phyloP scores from a whole-genome alignment of 2,888 invertebrate genomes.

The Drosophila buzzatii region DNA sequence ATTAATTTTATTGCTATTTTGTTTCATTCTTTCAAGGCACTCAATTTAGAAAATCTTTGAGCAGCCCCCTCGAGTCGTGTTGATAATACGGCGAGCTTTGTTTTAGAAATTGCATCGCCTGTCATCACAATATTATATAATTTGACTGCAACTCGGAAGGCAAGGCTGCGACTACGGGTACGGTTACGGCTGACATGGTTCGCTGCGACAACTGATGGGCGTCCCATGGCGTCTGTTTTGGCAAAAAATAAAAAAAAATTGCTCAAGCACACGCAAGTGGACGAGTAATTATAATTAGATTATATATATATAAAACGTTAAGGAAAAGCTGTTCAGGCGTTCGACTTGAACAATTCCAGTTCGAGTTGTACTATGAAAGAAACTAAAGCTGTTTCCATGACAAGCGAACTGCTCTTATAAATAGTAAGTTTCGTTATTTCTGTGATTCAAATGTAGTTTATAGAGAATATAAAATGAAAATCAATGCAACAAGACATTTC shows the following conservation, averaged over 20 bases:
- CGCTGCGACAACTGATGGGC: conserved; percentile 60
- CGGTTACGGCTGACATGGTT: conserved; percentile 62
- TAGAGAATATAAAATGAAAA: neutral
- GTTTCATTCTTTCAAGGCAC: conserved; percentile 11
- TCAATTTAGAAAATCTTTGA: conserved; percentile 51
- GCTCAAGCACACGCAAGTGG: conserved; percentile 60
- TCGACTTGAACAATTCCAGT: conserved; percentile 12
- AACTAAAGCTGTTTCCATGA: neutral
- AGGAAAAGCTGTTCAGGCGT: conserved; percentile 19
- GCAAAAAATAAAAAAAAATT: conserved; percentile 44
- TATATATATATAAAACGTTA: conserved; percentile 10
- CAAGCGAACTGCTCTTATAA: neutral
- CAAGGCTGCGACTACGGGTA: conserved; percentile 23
- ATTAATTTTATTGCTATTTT: conserved; percentile 9
- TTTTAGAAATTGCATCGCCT: conserved; percentile 45
- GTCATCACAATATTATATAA: conserved; percentile 37
- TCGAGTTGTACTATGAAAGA: conserved; percentile 15
- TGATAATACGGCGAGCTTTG: conserved; percentile 61
- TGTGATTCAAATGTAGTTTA: no score
- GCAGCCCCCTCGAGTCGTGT: conserved; percentile 29
- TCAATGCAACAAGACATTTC: neutral
- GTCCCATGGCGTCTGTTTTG: conserved; percentile 23
- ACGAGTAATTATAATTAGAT: conserved; percentile 29
- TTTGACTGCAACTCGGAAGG: conserved; percentile 23
- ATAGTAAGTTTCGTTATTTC: no score